A percentile compares a stretch with the other conserved stretches of the same genome.
Conservation (phyloP, 1,140 invertebrate species). For the Drosophila eugracilis region DNA sequence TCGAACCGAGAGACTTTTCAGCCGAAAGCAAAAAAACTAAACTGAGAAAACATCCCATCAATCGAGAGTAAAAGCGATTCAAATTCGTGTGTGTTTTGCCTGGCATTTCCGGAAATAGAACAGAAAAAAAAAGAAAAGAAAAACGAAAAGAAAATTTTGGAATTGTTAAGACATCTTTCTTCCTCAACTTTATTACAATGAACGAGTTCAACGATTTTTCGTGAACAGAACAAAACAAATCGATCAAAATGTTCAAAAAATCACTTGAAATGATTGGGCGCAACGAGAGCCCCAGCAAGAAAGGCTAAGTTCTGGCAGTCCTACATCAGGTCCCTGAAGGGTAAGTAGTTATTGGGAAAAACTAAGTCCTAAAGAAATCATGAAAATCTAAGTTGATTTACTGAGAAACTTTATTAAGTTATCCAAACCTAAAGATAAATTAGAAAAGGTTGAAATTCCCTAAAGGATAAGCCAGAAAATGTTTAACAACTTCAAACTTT, state of each 20-base stretch:
- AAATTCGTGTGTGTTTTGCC: constrained; percentile 32
- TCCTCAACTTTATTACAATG: constrained; percentile 86
- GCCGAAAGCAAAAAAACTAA: constrained; percentile 53
- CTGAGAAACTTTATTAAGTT: too few species aligned
- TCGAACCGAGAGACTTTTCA: constrained; percentile 72
- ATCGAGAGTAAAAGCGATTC: constrained; percentile 28
- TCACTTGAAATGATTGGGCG: constrained; percentile 96
- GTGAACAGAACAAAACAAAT: constrained; percentile 86
- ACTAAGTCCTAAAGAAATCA: too few species aligned
- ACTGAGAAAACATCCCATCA: constrained; percentile 41
- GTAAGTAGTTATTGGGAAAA: constrained; percentile 85
- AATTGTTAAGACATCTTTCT: constrained; percentile 31
- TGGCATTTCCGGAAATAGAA: constrained; percentile 27
- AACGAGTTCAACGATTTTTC: constrained; percentile 86
- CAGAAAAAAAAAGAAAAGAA: constrained; percentile 1
- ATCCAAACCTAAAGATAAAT: too few species aligned
- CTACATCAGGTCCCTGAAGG: constrained; percentile 95
- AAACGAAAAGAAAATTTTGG: constrained; percentile 20
- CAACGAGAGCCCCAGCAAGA: constrained; percentile 95
- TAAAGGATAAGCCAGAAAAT: too few species aligned
- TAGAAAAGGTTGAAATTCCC: too few species aligned
- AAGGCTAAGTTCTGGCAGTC: constrained; percentile 97
- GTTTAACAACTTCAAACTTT: neutral
- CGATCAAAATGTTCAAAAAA: constrained; percentile 93
- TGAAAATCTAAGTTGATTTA: too few species aligned